Conservation (phyloP, 2,888 invertebrate genomes). For the Aquatica leii region DNA sequence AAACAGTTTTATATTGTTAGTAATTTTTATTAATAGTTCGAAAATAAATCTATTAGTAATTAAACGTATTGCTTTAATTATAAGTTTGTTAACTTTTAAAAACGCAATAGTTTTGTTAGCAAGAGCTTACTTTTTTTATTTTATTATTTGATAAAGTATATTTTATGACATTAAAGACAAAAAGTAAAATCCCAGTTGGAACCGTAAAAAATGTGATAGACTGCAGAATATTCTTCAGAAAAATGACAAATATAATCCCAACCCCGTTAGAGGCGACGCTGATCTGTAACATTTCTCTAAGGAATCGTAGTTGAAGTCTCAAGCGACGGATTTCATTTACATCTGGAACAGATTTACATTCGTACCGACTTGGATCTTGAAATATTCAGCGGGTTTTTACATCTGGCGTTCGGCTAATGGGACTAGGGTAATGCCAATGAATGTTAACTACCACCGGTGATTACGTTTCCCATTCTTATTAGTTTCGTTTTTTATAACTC, state of each 20-base stretch:
- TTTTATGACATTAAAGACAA: conserved; percentile 30
- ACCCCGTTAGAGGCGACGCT: conserved; percentile 53
- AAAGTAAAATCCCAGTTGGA: conserved; percentile 40
- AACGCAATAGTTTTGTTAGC: conserved; percentile 2
- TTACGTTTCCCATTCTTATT: conserved; percentile 39
- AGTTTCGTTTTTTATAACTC: conserved; percentile 23
- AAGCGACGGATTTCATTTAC: conserved; percentile 58
- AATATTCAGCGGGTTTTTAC: conserved; percentile 58
- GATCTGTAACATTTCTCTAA: conserved; percentile 55
- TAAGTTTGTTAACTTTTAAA: too few species aligned
- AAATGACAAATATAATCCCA: conserved; percentile 47
- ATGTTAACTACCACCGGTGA: conserved; percentile 54
- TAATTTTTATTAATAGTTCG: too few species aligned
- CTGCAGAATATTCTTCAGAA: conserved; percentile 45
- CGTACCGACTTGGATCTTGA: conserved; percentile 55
- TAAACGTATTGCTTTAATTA: too few species aligned
- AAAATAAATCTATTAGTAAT: too few species aligned
- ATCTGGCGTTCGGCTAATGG: conserved; percentile 56
- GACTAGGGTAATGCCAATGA: conserved; percentile 55
- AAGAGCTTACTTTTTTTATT: conserved; percentile 16
- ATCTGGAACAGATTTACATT: conserved; percentile 59
- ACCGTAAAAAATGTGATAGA: conserved; percentile 44
- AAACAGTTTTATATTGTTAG: too few species aligned
- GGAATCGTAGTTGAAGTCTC: conserved; percentile 56
- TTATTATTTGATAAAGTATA: conserved; percentile 31